phyloP scores from a whole-genome alignment of 2,888 invertebrate genomes.

The Drosophila helvetica region DNA sequence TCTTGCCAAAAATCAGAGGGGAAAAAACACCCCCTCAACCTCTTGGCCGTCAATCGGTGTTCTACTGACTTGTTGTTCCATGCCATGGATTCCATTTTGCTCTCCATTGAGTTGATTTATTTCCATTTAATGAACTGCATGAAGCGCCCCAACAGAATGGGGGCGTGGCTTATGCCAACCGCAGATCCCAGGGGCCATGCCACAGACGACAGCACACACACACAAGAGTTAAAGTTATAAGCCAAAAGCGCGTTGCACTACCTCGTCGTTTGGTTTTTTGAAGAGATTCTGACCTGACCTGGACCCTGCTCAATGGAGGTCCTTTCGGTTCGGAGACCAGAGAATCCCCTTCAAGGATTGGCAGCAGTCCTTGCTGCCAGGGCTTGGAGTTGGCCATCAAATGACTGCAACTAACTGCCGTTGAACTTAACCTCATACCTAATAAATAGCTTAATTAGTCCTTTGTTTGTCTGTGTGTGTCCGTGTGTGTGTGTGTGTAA shows the following conservation, averaged over 20 bases:
- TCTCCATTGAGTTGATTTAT: conserved; percentile 64
- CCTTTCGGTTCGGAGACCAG: neutral
- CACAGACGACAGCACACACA: conserved; percentile 55
- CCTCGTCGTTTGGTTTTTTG: conserved; percentile 25
- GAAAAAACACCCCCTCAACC: conserved; percentile 51
- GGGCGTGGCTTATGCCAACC: conserved; percentile 39
- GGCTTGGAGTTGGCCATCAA: conserved; percentile 18
- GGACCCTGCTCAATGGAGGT: conserved; percentile 33
- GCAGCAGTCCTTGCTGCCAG: neutral
- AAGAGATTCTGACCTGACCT: conserved; percentile 36
- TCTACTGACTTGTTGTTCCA: conserved; percentile 1
- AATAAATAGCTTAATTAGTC: conserved; percentile 78
- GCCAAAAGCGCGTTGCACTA: conserved; percentile 43
- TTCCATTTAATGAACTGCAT: conserved; percentile 72
- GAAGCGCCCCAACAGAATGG: conserved; percentile 29
- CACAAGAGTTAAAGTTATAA: conserved; percentile 59
- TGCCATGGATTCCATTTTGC: too few species aligned
- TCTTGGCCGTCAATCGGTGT: conserved; percentile 41
- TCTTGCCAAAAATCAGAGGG: conserved; percentile 25
- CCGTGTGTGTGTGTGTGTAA: conserved; percentile 25
- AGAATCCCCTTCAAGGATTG: neutral
- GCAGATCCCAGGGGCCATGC: conserved; percentile 24
- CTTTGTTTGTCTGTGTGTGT: conserved; percentile 37
- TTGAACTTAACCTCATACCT: conserved; percentile 77
- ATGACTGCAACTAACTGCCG: conserved; percentile 64